phyloP scores from a whole-genome alignment of 2,797 vertebrate species.

The Cirrhinus molitorella region DNA sequence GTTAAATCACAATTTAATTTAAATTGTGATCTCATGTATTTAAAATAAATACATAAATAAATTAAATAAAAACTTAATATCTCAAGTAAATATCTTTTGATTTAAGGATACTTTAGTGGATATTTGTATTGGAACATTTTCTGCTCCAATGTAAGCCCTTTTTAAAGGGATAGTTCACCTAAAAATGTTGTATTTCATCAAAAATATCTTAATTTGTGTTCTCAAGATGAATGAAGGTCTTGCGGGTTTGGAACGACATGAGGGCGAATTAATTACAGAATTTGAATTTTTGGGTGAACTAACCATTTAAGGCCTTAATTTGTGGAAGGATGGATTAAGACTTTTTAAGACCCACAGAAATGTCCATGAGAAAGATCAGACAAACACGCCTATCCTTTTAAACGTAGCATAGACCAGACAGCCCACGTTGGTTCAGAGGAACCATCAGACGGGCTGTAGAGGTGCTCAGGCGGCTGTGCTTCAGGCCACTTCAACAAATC shows the following conservation, averaged over 20 bases:
- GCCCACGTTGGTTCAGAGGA: neutral
- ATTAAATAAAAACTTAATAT: too few species aligned
- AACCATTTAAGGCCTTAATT: neutral
- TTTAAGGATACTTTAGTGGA: too few species aligned
- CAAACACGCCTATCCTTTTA: neutral
- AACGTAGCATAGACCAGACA: slow-evolving; percentile 15
- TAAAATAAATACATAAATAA: too few species aligned
- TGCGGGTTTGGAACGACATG: neutral
- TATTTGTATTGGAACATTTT: too few species aligned
- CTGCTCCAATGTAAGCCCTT: too few species aligned
- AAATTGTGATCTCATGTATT: too few species aligned
- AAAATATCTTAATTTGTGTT: neutral
- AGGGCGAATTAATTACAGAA: neutral
- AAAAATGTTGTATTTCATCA: neutral
- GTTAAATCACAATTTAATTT: too few species aligned
- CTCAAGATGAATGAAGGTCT: neutral
- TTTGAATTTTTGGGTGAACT: neutral
- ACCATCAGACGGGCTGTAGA: neutral
- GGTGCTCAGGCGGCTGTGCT: neutral
- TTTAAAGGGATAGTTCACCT: too few species aligned
- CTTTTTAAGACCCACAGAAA: neutral
- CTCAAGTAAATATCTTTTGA: too few species aligned
- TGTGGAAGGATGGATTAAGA: neutral
- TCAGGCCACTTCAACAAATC: slow-evolving; percentile 22
- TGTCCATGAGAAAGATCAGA: neutral